Base-by-base conservation (phyloP, 2,113 vertebrate genomes). In the Alectura lathami region DNA sequence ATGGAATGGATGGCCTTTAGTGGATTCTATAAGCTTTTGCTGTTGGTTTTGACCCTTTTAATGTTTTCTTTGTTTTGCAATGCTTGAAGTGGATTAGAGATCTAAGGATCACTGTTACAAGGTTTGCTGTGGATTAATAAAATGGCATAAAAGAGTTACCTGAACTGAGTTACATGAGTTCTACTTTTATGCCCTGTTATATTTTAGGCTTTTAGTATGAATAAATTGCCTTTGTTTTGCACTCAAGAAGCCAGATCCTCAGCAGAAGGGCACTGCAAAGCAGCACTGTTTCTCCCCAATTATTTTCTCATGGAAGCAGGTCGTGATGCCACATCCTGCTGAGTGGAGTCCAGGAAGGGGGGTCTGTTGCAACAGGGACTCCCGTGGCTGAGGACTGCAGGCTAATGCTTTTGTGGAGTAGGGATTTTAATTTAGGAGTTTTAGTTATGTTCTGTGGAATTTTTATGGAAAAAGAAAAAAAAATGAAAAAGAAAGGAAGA, bases 51-150 rank as follows among this genome's bases (percentile, higher is more conserved):
- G 82, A 76, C 22, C 60, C 50, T 93, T 95, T 93, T 92, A 89
- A 93, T 91, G 69, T 94, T 95, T 93, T 88, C 45, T 96, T 96
- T 92, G 88, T 96, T 97, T 96, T 95, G 77, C 91, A 93, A 30
- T 92, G 22, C 67, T 95, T 94, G 86, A 95, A 96, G 51, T 94
- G n/a, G 90, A 96, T 95, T 91, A 96, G 77, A 57, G 84, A 74
- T 93, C 78, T 77, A 76, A 96, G 92, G 84, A 95, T 92, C 47
- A 84, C 70, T 85, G 77, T 87, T 93, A 86, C 23, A 92, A 87
- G 83, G 94, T 97, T 94, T 78, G 53, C 47, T 96, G 91, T 93
- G 73, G 82, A 91, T 95, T 96, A 88, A 54, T 62, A 57, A 92
- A 96, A 88, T 15, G 3, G 84, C 43, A 82, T 70, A 34, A 56